Base-by-base conservation (phyloP, 2,113 vertebrate genomes). In the Alectura lathami region DNA sequence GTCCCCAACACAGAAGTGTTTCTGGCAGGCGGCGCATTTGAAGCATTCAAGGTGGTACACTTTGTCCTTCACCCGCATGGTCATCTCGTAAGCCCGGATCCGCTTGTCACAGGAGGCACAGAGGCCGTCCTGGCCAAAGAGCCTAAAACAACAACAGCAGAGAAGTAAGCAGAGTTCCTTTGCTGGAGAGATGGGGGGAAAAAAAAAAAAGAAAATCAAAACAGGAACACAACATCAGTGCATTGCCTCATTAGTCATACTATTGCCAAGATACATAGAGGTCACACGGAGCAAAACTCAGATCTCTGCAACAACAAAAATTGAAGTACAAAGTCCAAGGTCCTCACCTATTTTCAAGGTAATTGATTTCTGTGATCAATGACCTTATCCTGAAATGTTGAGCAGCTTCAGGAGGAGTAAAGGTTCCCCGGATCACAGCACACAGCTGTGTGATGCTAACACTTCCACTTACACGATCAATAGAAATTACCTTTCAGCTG, bases 11-110 rank as follows among this genome's bases (percentile, higher is more conserved):
- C 99, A 99, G 98, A 99, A 99, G 64, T 99, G 99, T 94, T 99
- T 99, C 98, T 99, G 99, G 97, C 99, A 99, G 92, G 99, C 99
- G 0, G 99, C 99, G 1, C 99, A 99, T 93, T 99, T 99, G 98
- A 99, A 99, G 96, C 99, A 99, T 93, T 99, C 99, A 5, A 99
- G 98, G 97, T 99, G 99, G 80, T 99, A 99, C 48, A 99, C 99
- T 95, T 99, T 99, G 98, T 99, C 99, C 90, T 99, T 98, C 95
- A 99, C 99, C 9, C 99, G 94, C 99, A 99, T 99, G 2, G 99
- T 99, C 99, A 99, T 99, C 98, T 99, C 99, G 5, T 99, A 99
- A 23, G 99, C 99, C 4, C 99, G 98, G 96, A 99, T 99, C 90
- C 99, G 97, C 97, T 99, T 99, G 97, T 99, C 99, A 38, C 99